Evolutionary conservation across 2,113 vertebrate genomes (phyloP), one percentile per base, ranked within the genome.

Genomic region (Poeciliopsis occidentalis): DNA sequence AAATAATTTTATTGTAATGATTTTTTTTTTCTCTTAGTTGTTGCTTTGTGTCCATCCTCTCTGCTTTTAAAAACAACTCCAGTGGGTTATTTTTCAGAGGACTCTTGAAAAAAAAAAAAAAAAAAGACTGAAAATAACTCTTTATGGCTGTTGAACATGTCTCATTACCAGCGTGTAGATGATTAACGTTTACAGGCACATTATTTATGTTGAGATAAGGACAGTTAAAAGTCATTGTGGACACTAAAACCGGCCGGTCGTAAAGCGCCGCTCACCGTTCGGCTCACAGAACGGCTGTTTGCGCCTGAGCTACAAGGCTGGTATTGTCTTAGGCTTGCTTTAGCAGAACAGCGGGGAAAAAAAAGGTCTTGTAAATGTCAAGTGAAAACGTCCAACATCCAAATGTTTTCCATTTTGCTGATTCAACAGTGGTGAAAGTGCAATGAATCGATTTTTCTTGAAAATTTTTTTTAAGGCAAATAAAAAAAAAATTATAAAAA

Each of bases 181-280:
- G 75, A 93, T 94, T 94, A 84, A 92, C 89, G 78, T 94, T 93
- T 94, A 93, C 73, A 87, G 85, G 80, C 83, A 79, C 90, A 94
- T 92, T 95, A 94, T 95, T 95, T 94, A 94, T 94, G 91, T 94
- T 89, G 86, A 90, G 92, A 94, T 94, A 94, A 93, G 91, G 88
- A 82, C 86, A 86, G 89, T 84, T 85, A 87, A 92, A 83, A 88
- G 84, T 85, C 79, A 73, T 10, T 6, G 73, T 32, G 69, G 84
- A 82, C 87, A 82, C 72, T 89, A 80, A 87, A 84, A 67, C 57
- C 69, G 73, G 71, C 51, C 72, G 44, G 78, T 80, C 37, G 64
- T 78, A 71, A 81, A 78, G 77, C 79, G 62, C 75, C 31, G 81
- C 78, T 77, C 61, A 13, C 69, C 54, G 82, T 65, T 64, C 64